Evolutionary conservation across 2,797 vertebrate genomes (phyloP).

Genomic region (Halcyon leucocephala): DNA sequence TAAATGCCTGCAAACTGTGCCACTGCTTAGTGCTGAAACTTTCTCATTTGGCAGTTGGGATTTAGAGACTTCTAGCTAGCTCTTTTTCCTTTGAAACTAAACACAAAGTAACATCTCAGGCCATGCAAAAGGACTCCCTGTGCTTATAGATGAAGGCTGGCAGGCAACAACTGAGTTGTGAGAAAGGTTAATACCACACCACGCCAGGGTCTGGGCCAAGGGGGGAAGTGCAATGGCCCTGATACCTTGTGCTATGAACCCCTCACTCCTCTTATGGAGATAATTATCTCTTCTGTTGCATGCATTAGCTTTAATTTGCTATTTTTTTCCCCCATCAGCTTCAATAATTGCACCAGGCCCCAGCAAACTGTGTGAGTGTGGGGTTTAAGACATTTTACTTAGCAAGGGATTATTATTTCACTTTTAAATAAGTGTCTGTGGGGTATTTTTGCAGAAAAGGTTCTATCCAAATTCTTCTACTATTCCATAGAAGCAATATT

Average conservation of each 20-base stretch:
- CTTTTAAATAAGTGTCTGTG: background rate
- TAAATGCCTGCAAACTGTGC: constrained; percentile 56
- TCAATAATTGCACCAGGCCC: background rate
- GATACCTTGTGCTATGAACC: background rate
- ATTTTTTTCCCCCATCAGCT: background rate
- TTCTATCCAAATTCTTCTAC: background rate
- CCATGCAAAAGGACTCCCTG: background rate
- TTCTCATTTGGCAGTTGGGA: constrained; percentile 55
- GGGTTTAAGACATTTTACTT: background rate
- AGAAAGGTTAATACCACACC: too few relatives aligned
- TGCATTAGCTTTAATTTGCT: background rate
- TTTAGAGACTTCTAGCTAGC: constrained; percentile 12
- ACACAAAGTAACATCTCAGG: background rate
- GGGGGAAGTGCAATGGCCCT: background rate
- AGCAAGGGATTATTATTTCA: background rate
- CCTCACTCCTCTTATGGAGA: background rate
- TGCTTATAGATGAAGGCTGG: background rate
- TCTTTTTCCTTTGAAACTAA: constrained; percentile 30
- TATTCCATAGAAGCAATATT: background rate
- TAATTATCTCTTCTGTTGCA: background rate
- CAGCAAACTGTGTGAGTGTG: background rate
- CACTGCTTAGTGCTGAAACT: constrained; percentile 49
- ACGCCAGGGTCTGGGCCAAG: background rate
- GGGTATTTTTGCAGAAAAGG: background rate
- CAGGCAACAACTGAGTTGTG: background rate